Base-by-base conservation (phyloP, 2,113 vertebrate genomes). In the Tachuris rubrigastra region DNA sequence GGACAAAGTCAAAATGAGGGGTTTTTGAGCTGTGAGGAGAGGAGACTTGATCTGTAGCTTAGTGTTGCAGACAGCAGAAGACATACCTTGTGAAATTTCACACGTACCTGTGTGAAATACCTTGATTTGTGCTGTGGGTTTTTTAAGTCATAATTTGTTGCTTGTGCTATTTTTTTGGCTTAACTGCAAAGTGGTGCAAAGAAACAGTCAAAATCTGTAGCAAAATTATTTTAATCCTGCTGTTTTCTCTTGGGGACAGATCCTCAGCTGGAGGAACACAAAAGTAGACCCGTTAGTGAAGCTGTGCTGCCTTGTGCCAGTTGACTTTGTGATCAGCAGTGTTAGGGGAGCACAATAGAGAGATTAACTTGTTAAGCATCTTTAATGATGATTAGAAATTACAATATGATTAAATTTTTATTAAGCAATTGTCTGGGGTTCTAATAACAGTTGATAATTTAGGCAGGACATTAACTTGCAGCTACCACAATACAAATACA, bases 401-500 rank as follows among this genome's bases (percentile, higher is more conserved):
- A 95, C 85, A 96, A 89, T 96, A 96, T 95, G 90, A 97, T 96
- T 97, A 95, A 96, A 86, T 90, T 96, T 97, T 96, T 97, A 97
- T 96, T 97, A 96, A 96, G 96, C 93, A 94, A 95, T 95, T 96
- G 94, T 97, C 96, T 95, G 71, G 91, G 94, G 95, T 94, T 96
- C 92, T 96, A 94, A 96, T 95, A 94, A 82, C 90, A 96, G 90
- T 87, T 75, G 88, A 56, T 95, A 93, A 96, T 96, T 96, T 87
- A 93, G 83, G 90, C 88, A 95, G 92, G 93, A 90, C 93, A 81
- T 96, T 96, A 96, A 68, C 73, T 87, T 90, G 53, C 65, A 92
- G 93, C 78, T 63, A 87, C 75, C 83, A 96, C 92, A 92, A 91
- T 81, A 95, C 76, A 96, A 96, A 95, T 95, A 93, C n/a, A 25